Conservation (phyloP, 2,797 vertebrate species). For the Micropoecilia bifurca region DNA sequence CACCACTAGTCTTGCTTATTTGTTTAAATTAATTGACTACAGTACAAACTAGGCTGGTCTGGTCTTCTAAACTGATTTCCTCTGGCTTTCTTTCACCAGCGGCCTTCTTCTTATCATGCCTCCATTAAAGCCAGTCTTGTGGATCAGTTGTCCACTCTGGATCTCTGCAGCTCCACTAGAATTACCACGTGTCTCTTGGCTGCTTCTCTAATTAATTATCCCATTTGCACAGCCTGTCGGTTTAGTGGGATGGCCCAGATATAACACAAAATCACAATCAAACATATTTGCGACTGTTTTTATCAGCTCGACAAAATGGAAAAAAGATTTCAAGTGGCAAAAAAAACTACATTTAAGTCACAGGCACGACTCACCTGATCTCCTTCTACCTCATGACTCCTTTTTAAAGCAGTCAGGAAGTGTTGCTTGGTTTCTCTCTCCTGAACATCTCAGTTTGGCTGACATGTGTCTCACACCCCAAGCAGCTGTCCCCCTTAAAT, state of each 20-base stretch:
- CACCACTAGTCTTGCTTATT: not conserved
- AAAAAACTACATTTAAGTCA: not conserved
- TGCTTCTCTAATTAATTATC: not conserved
- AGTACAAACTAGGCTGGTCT: not conserved
- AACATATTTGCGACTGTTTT: not conserved
- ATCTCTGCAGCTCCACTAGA: not conserved
- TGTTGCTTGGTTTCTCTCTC: conserved; percentile 14
- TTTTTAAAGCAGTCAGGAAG: conserved; percentile 1
- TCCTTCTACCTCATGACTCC: not conserved
- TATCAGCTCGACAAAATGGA: not conserved
- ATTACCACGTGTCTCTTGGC: not conserved
- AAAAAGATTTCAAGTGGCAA: not conserved
- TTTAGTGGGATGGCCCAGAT: not conserved
- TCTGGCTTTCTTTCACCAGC: not conserved
- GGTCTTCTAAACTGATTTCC: not conserved
- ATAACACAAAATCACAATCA: not conserved
- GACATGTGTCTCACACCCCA: conserved; percentile 37
- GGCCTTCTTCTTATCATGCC: not conserved
- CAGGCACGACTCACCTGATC: not conserved
- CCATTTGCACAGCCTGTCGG: not conserved
- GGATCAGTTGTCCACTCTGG: not conserved
- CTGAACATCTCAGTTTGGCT: conserved; percentile 24
- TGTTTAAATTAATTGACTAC: not conserved
- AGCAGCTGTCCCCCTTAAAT: conserved; percentile 48
- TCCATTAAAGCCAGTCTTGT: not conserved